Evolutionary conservation across 2,888 invertebrate genomes (phyloP).

Genomic region (Agonopterix arenella): DNA sequence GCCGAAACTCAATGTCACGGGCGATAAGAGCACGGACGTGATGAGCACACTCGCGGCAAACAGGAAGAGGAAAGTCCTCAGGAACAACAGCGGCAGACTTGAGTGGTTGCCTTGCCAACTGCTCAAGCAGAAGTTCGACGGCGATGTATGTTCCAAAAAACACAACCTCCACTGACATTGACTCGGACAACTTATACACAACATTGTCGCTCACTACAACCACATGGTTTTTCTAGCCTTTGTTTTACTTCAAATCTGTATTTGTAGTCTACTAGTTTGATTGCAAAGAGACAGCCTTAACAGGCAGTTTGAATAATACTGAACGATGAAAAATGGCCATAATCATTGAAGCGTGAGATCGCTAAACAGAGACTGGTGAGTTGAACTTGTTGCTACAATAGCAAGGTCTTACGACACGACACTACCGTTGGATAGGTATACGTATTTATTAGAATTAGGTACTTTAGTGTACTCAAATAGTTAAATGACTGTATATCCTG

Average conservation of each 20-base stretch:
- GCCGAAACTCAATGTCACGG: conserved; percentile 35
- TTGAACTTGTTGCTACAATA: conserved; percentile 31
- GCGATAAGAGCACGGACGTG: conserved; percentile 27
- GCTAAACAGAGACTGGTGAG: conserved; percentile 22
- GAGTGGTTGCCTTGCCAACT: conserved; percentile 49
- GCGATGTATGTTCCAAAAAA: conserved; percentile 38
- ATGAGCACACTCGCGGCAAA: conserved; percentile 37
- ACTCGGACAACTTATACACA: conserved; percentile 23
- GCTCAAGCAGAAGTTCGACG: conserved; percentile 53
- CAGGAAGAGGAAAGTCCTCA: conserved; percentile 44
- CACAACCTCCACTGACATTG: conserved; percentile 42
- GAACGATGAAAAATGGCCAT: conserved; percentile 28
- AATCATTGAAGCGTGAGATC: conserved; percentile 38
- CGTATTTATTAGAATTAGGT: too few relatives aligned
- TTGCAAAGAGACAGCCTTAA: too few relatives aligned
- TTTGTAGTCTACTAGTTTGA: too few relatives aligned
- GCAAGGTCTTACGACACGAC: conserved; percentile 32
- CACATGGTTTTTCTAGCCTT: too few relatives aligned
- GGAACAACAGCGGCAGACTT: conserved; percentile 34
- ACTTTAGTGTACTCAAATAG: too few relatives aligned
- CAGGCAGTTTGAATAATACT: conserved; percentile 20
- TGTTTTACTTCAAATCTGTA: too few relatives aligned
- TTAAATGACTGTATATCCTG: too few relatives aligned
- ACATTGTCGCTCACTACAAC: conserved; percentile 14
- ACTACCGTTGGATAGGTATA: conserved; percentile 4